A percentile compares a stretch with the other conserved stretches of the same genome.
Evolutionary conservation across 2,888 invertebrate species (phyloP).

Genomic region (Tethea ocularis): DNA sequence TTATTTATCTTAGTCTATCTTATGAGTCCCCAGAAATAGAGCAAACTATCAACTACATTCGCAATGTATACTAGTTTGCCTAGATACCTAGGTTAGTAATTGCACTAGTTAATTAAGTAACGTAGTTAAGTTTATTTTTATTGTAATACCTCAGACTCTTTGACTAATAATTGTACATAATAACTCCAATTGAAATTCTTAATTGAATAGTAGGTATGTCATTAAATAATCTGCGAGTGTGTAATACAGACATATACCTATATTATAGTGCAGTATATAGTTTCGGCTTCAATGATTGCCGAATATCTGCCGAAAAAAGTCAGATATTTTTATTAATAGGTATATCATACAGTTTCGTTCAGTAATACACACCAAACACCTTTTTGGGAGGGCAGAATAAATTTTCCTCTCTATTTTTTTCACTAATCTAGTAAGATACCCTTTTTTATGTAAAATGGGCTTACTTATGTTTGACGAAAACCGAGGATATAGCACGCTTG

Average conservation of each 20-base stretch:
- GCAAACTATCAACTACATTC: not conserved
- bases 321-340: too few species aligned
- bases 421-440: too few species aligned
- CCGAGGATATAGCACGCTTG: too few species aligned
- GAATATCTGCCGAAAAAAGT: not conserved
- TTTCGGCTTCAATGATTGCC: not conserved
- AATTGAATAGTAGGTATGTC: not conserved
- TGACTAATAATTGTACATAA: not conserved
- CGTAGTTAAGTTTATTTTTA: not conserved
- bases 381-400: too few species aligned
- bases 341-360: too few species aligned
- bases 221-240: too few species aligned
- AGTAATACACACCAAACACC: too few species aligned
- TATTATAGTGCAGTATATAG: not conserved
- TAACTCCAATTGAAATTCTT: not conserved
- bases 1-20: too few species aligned
- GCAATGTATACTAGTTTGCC: not conserved
- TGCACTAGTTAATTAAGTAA: not conserved
- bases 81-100: not conserved
- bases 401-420: too few species aligned
- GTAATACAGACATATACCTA: not conserved
- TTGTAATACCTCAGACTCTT: constrained; percentile 1
- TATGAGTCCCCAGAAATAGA: not conserved
- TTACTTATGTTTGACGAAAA: too few species aligned
- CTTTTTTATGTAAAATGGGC: too few species aligned